Conservation (phyloP, 2,113 vertebrate genomes). For the Colius striatus region DNA sequence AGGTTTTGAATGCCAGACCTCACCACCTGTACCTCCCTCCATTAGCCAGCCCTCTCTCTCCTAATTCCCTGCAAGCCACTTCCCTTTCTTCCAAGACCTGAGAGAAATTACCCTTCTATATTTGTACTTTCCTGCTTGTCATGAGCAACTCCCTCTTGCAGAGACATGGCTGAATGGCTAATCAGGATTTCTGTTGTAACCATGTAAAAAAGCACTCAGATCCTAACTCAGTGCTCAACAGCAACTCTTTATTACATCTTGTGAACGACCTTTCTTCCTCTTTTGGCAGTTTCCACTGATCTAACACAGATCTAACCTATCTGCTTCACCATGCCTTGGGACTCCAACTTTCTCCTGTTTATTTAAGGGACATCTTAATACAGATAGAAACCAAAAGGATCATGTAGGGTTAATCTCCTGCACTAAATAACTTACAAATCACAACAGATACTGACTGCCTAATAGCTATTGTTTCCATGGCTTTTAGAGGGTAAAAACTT, state of each 20-base stretch:
- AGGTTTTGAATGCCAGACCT: neutral
- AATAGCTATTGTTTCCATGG: neutral
- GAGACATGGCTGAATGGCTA: neutral
- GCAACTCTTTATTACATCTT: neutral
- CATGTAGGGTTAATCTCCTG: neutral
- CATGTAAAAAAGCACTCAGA: neutral
- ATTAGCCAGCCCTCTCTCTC: neutral
- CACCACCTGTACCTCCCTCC: neutral
- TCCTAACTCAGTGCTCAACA: neutral
- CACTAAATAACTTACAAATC: neutral
- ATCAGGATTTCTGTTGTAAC: neutral
- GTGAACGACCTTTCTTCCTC: neutral
- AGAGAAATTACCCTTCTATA: neutral
- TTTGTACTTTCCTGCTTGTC: neutral
- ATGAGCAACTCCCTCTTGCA: neutral
- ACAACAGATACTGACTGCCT: neutral
- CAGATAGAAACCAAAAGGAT: neutral
- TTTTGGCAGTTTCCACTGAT: neutral
- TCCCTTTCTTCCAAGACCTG: neutral
- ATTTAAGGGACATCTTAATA: neutral
- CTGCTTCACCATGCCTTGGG: neutral
- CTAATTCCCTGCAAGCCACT: neutral
- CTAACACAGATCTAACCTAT: accelerated
- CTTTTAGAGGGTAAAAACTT: neutral
- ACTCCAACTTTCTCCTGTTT: neutral